phyloP scores from a whole-genome alignment of 2,797 vertebrate genomes.

The Pitangus sulphuratus region DNA sequence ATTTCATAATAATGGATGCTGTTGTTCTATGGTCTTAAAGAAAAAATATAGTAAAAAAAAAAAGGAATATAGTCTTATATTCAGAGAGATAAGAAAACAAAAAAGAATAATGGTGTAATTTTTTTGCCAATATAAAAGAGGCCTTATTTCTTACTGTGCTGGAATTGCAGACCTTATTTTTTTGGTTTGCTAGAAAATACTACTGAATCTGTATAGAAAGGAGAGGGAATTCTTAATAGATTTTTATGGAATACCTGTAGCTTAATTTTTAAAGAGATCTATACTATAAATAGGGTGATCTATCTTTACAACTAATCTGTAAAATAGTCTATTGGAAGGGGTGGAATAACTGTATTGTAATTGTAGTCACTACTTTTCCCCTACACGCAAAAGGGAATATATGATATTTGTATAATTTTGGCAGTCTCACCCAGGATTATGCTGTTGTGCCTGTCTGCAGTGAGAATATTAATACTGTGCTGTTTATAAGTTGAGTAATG shows the following conservation, averaged over 20 bases:
- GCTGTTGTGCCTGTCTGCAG: constrained; percentile 89
- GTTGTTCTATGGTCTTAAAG: constrained; percentile 71
- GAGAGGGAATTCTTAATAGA: constrained; percentile 79
- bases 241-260: constrained; percentile 81
- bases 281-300: constrained; percentile 82
- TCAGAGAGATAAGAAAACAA: constrained; percentile 75
- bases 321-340: constrained; percentile 76
- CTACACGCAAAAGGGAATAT: constrained; percentile 72
- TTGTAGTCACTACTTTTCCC: constrained; percentile 72
- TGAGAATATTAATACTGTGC: constrained; percentile 66
- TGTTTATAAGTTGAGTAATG: constrained; percentile 66
- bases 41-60: constrained; percentile 30
- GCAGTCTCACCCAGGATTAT: constrained; percentile 85
- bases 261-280: constrained; percentile 84
- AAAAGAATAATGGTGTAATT: constrained; percentile 77
- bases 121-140: constrained; percentile 90
- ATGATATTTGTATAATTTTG: constrained; percentile 75
- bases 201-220: constrained; percentile 95
- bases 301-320: constrained; percentile 81
- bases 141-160: constrained; percentile 96
- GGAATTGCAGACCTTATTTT: constrained; percentile 80
- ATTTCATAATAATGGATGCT: constrained; percentile 68
- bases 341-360: constrained; percentile 65
- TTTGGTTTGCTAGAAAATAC: constrained; percentile 87
- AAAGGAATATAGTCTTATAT: constrained; percentile 81